Conservation (phyloP, 2,888 invertebrate species). For the Lepidocyrtoides sp. region DNA sequence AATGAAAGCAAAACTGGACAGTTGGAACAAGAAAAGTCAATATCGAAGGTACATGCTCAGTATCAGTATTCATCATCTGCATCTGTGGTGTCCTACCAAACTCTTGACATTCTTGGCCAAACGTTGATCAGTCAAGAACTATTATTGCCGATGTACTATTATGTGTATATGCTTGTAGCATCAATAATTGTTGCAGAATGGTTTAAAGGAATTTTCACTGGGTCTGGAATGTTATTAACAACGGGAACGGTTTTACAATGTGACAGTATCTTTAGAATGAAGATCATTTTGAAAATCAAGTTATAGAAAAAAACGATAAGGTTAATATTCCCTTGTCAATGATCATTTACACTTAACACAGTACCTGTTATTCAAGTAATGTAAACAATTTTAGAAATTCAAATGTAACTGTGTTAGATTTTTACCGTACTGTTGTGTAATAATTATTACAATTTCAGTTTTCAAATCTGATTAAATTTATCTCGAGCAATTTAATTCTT, state of each 20-base stretch:
- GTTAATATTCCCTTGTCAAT: not conserved
- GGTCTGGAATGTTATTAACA: constrained; percentile 3
- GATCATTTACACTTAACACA: constrained; percentile 39
- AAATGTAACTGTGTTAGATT: constrained; percentile 34
- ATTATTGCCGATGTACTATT: constrained; percentile 66
- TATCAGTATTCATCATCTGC: constrained; percentile 70
- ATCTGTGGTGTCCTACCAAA: constrained; percentile 64
- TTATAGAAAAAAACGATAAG: not conserved
- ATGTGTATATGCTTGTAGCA: constrained; percentile 61
- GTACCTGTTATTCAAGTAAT: constrained; percentile 65
- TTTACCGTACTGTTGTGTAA: constrained; percentile 12
- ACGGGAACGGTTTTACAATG: constrained; percentile 1
- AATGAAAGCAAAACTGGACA: constrained; percentile 30
- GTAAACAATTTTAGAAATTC: constrained; percentile 16
- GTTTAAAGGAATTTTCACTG: constrained; percentile 29
- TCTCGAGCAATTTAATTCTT: not conserved
- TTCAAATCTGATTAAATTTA: not conserved
- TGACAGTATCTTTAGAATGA: constrained; percentile 40
- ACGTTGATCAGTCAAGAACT: constrained; percentile 52
- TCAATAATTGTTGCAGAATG: constrained; percentile 54
- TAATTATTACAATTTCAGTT: not conserved
- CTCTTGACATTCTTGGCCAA: constrained; percentile 63
- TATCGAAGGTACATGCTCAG: constrained; percentile 78
- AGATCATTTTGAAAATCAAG: not conserved
- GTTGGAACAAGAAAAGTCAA: constrained; percentile 50